Evolutionary conservation across 2,888 invertebrate species (phyloP), one percentile per base, ranked within the genome.

Genomic region (Subacronicta megacephala): DNA sequence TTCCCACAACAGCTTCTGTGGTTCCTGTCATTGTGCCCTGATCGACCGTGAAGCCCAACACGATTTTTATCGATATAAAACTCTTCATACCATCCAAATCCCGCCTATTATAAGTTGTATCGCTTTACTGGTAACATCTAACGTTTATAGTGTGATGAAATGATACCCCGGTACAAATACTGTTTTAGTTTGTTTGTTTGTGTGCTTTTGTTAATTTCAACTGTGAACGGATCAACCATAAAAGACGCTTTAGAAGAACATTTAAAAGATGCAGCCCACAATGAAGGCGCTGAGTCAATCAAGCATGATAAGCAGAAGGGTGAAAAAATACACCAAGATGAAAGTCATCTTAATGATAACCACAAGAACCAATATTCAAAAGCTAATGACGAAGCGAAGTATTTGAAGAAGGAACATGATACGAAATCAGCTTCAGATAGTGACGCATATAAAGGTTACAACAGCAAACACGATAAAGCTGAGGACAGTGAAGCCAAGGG

Each of bases 21-120:
- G 85, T 94, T 94, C 94, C 94, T 92, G 90, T 87, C 88, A 94
- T 94, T 94, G 94, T 94, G 77, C 80, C 81, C 75, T 89, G 88
- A 94, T 83, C 64, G 62, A 72, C 90, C 93, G 87, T 90, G 94
- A 94, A 94, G 87, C 85, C 81, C 87, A 87, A 85, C 85, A 84
- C 87, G 84, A 84, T 87, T 87, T 80, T 79, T 76, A 79, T 70
- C 83, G 78, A 88, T 93, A 94, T 94, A 94, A 93, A 93, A 93
- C 85, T 83, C 82, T 87, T 90, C 87, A 80, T 77, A 71, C 82
- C 77, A 80, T 66, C 75, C 60, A 62, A 75, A 67, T 79, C 82
- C 79, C 79, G 82, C 78, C 83, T 89, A 93, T 88, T 93, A 77
- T 75, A 64, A 72, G 72, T 68, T 73, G 58, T 69, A 75, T 75